Evolutionary conservation across 2,797 vertebrate genomes (phyloP), one percentile per base, ranked within the genome.

Genomic region (Rachycentron canadum): DNA sequence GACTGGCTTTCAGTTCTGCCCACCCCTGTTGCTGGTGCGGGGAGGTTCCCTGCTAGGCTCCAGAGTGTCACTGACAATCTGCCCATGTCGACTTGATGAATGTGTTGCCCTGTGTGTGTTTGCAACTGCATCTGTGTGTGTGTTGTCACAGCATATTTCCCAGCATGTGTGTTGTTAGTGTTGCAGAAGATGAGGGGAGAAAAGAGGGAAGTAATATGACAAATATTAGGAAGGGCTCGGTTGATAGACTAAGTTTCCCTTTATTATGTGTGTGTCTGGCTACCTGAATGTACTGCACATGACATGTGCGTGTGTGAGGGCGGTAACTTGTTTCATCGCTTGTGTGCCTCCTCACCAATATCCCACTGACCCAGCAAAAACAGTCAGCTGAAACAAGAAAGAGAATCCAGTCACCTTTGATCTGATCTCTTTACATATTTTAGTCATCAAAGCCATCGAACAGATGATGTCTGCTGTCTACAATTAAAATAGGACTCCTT

Each of bases 1-100:
- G 86, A 86, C 81, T 92, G 89, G 41, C 84, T 88, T 82, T 88
- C 17, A n/a, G 63, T 87, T 82, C 81, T 87, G 83, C 86, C 85
- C 81, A 84, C 82, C 85, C 78, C 73, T 72, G 88, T 84, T 73
- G 81, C 88, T 91, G 89, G 90, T 91, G 86, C 81, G 83, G 86
- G 81, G 79, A 89, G 86, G 88, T 82, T 91, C 83, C 89, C 89
- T 89, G 86, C 86, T 70, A 88, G 89, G 91, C 91, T 90, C 75
- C 83, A 71, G 79, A 81, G 81, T 92, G 92, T 92, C 91, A 92
- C 88, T 84, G 86, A 91, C 87, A 92, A 93, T 93, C 90, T 94
- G 91, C 86, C 89, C 88, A 88, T 88, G 90, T 88, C 75, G 73
- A 62, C 78, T 85, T 92, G 91, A 93, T 92, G 89, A 89, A 86